phyloP scores from a whole-genome alignment of 2,797 vertebrate species.

The Numenius phaeopus region DNA sequence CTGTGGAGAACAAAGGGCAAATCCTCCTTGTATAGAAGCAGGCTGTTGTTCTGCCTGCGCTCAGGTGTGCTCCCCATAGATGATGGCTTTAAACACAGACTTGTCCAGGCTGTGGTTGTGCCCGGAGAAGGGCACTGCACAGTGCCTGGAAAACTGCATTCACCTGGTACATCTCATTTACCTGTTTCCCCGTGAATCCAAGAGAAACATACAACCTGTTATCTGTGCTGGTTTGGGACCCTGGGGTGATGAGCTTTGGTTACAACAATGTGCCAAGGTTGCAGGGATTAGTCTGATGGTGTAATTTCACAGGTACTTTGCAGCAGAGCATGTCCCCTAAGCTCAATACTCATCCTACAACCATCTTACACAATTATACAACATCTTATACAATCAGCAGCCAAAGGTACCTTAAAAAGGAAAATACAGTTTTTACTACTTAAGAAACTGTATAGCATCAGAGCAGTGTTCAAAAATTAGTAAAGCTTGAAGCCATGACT shows the following conservation, averaged over 20 bases:
- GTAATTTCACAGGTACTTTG: neutral
- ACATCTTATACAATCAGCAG: neutral
- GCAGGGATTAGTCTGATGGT: neutral
- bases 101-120: neutral
- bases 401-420: neutral
- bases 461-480: neutral
- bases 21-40: neutral
- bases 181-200: neutral
- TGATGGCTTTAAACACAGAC: neutral
- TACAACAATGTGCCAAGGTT: neutral
- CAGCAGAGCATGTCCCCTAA: neutral
- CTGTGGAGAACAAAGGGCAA: neutral
- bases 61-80: neutral
- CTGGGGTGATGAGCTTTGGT: neutral
- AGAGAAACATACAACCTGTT: neutral
- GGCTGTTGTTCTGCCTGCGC: neutral
- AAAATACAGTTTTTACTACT: neutral
- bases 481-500: neutral
- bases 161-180: neutral
- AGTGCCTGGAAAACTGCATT: neutral
- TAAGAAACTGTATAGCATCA: neutral
- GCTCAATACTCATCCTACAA: neutral
- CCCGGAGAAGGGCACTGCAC: neutral
- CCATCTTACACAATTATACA: neutral
- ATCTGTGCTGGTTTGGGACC: neutral